A percentile compares a stretch with the other conserved stretches of the same genome.
phyloP scores from a whole-genome alignment of 2,113 vertebrate species.

The Carassius carassius region DNA sequence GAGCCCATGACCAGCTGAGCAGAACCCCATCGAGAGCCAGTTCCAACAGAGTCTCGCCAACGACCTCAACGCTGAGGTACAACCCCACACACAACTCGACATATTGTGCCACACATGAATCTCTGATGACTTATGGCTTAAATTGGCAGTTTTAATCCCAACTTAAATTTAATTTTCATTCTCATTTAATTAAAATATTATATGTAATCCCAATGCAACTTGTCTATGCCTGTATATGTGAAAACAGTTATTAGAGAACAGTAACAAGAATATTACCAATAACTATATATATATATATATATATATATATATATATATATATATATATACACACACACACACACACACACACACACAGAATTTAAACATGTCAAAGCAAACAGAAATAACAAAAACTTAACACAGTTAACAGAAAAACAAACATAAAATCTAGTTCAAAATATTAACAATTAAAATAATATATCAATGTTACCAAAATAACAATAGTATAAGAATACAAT shows the following conservation, averaged over 20 bases:
- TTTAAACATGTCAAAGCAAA: too few species aligned
- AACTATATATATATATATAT: too few species aligned
- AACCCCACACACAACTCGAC: not conserved
- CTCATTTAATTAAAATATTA: not conserved
- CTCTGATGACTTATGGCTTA: not conserved
- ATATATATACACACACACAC: too few species aligned
- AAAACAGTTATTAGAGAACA: not conserved
- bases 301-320: too few species aligned
- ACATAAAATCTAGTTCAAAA: not conserved
- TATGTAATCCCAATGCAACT: not conserved
- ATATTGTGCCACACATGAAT: not conserved
- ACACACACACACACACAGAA: too few species aligned
- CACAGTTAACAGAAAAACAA: not conserved
- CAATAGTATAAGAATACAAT: not conserved
- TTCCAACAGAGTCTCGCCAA: constrained; percentile 93
- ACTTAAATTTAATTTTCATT: not conserved
- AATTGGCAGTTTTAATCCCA: not conserved
- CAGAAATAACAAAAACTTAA: not conserved
- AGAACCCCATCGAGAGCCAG: constrained; percentile 97
- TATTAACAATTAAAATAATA: not conserved
- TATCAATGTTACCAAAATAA: not conserved
- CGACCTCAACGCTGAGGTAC: constrained; percentile 98
- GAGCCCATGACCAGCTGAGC: constrained; percentile 97
- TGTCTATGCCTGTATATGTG: not conserved
- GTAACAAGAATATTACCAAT: too few species aligned